A percentile compares a stretch with the other conserved stretches of the same genome.
Conservation (phyloP, 2,797 vertebrate genomes). For the Sus cebifrons region DNA sequence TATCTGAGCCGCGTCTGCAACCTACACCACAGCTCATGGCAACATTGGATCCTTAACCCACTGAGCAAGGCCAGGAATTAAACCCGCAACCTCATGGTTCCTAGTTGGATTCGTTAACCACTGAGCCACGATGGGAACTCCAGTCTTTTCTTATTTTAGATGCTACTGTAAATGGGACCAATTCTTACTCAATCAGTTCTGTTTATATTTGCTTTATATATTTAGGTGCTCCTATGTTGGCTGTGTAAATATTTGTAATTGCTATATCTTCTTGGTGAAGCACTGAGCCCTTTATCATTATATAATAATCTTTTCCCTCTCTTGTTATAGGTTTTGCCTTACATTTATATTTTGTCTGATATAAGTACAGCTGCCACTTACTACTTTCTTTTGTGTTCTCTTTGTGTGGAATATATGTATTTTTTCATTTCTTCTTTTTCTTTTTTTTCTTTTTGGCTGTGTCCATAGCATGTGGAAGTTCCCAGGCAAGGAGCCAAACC, state of each 20-base stretch:
- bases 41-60: too few species aligned
- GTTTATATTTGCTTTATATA: background rate
- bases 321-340: background rate
- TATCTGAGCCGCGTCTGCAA: too few species aligned
- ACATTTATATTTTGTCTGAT: background rate
- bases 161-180: background rate
- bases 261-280: background rate
- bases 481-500: too few species aligned
- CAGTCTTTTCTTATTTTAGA: background rate
- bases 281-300: background rate
- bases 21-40: too few species aligned
- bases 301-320: background rate
- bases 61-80: too few species aligned
- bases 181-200: background rate
- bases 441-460: too few species aligned
- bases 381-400: background rate
- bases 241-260: background rate
- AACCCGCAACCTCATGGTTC: too few species aligned
- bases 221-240: background rate
- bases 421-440: background rate
- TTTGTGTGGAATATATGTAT: background rate
- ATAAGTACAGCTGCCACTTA: background rate
- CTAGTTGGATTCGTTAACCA: too few species aligned
- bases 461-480: too few species aligned
- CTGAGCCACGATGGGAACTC: too few species aligned